Evolutionary conservation across 2,797 vertebrate species (phyloP), one percentile per base, ranked within the genome.

Genomic region (Phoxinus dragarum): DNA sequence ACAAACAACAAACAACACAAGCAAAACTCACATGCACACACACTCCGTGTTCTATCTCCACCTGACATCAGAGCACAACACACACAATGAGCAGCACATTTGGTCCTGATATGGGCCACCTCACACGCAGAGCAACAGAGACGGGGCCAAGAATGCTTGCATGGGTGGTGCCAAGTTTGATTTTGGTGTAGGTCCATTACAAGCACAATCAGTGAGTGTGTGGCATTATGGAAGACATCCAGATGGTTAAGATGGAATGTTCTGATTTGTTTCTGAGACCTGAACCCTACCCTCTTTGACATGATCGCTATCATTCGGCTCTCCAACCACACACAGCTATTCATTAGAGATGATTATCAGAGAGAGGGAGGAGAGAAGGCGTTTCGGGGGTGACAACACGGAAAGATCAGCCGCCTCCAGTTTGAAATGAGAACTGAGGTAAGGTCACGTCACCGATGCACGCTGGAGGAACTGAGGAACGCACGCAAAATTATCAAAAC

Each of bases 321-420:
- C 94, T 94, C 90, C 93, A 91, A 86, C 92, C 92, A 94, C 94
- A 92, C 93, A 94, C 91, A 95, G 91, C 93, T 94, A 94, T 95
- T 96, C 95, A 96, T 96, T 96, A 96, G 94, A 96, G 95, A 95
- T 95, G 88, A 87, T 93, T 95, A 96, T 96, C 95, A 49, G 54
- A 0, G 88, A 89, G 86, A 85, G 90, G 89, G 92, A 90, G 59
- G 91, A 82, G 92, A 92, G 93, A 89, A 88, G 78, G 80, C 89
- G 93, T 94, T 94, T 93, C 90, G 91, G 87, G 90, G 87, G 92
- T 91, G 94, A 87, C 89, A 90, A 89, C 84, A 86, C 85, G 86
- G 90, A 88, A 12, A 92, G 90, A 93, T 94, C 93, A 82, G 86
- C 86, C 59, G 87, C 85, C 89, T 73, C 82, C 88, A 88, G 88